Percentiles rank a stretch among this genome's conserved stretches.
phyloP scores from a whole-genome alignment of 2,888 invertebrate genomes.

The Sericinus montela region DNA sequence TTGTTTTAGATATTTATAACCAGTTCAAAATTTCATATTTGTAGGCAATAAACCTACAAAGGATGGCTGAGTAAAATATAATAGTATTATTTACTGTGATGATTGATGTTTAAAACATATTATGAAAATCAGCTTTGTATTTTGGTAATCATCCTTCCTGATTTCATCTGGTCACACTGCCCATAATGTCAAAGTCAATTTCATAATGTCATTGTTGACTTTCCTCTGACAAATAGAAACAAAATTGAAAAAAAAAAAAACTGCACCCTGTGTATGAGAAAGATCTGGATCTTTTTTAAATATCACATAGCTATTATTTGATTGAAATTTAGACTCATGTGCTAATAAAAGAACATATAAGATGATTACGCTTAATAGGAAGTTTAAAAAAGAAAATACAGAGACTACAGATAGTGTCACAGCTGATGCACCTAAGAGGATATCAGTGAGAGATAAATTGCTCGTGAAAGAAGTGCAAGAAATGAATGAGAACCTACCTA shows the following conservation, averaged over 20 bases:
- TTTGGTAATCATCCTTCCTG: no score
- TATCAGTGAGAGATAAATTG: slow-evolving; percentile 88
- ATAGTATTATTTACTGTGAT: no score
- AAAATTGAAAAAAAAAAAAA: background rate
- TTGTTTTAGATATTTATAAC: no score
- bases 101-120: no score
- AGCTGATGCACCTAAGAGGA: slow-evolving; percentile 73
- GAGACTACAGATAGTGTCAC: slow-evolving; percentile 59
- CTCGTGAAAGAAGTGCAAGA: slow-evolving; percentile 91
- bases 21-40: no score
- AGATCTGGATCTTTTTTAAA: slow-evolving; percentile 5
- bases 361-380: slow-evolving; percentile 87
- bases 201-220: no score
- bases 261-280: background rate
- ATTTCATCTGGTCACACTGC: no score
- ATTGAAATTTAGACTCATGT: slow-evolving; percentile 3
- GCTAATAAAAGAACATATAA: slow-evolving; percentile 20
- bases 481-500: slow-evolving; percentile 91
- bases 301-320: background rate
- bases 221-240: slow-evolving; percentile 6
- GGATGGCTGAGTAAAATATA: no score
- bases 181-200: no score
- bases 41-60: no score
- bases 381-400: slow-evolving; percentile 82
- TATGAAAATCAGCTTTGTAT: no score